A percentile compares a stretch with the other conserved stretches of the same genome.
Conservation (phyloP, 2,113 vertebrate genomes). For the Candoia aspera region DNA sequence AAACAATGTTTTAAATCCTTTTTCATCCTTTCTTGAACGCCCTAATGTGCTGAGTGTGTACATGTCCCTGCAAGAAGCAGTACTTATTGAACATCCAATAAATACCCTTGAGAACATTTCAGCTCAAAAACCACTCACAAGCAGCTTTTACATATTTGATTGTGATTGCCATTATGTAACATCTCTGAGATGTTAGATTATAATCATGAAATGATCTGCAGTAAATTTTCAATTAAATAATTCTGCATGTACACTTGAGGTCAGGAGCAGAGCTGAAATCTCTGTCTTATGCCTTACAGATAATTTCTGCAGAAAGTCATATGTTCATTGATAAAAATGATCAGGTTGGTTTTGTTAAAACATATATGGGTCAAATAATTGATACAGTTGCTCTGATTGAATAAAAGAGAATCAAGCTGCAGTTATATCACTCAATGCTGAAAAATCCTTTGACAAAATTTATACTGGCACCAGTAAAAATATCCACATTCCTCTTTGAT, state of each 20-base stretch:
- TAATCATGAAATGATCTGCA: background rate
- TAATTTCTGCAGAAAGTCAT: background rate
- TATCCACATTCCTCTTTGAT: too few relatives aligned
- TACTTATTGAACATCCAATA: background rate
- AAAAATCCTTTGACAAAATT: too few relatives aligned
- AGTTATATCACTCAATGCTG: too few relatives aligned
- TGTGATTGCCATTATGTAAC: background rate
- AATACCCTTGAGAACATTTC: background rate
- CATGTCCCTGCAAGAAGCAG: background rate
- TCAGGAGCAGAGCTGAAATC: background rate
- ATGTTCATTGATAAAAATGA: background rate
- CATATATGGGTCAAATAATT: background rate
- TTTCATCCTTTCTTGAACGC: background rate
- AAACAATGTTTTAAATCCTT: background rate
- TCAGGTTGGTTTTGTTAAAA: background rate
- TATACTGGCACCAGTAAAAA: too few relatives aligned
- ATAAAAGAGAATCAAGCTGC: too few relatives aligned
- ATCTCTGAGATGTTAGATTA: background rate
- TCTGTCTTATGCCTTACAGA: background rate
- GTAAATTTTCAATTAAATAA: slow-evolving; percentile 3
- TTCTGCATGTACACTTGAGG: background rate
- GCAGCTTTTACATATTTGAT: background rate
- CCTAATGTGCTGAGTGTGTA: background rate
- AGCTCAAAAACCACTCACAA: background rate
- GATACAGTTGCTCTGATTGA: too few relatives aligned